Percentiles rank a stretch among this genome's conserved stretches.
These are phyloP conservation scores for Bombus huntii DNA, from an alignment of 1,140 invertebrate species.

Conservation along the genomic window DNA sequence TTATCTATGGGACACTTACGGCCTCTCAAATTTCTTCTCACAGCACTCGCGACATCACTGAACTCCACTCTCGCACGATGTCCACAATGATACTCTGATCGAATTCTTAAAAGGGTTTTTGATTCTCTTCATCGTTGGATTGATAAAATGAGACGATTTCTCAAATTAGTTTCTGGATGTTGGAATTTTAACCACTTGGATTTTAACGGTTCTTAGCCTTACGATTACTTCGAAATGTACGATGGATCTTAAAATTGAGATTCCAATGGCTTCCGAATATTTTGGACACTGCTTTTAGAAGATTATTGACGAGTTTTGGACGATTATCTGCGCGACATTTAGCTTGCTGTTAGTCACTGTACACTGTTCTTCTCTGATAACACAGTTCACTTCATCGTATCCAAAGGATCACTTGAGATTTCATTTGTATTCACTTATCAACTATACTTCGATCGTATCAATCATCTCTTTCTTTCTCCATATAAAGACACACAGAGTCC, in stretches of 20 bases:
- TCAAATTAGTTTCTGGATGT: neutral
- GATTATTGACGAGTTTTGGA: no score
- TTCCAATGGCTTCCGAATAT: neutral
- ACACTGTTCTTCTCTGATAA: neutral
- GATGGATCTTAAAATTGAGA: neutral
- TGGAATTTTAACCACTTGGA: neutral
- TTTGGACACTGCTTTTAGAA: no score
- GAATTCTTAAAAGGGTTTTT: neutral
- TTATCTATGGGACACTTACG: conserved; percentile 9
- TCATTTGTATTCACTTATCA: neutral
- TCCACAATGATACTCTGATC: neutral
- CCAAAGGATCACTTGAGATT: neutral
- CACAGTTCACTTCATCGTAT: conserved; percentile 40
- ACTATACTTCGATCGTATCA: neutral
- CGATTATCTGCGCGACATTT: no score
- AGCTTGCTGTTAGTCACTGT: neutral
- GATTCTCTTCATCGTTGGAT: neutral
- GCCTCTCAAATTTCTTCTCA: neutral
- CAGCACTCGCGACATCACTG: conserved; percentile 56
- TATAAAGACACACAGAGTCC: neutral
- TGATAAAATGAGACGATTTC: neutral
- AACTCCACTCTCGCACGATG: conserved; percentile 19
- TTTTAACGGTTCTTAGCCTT: no score
- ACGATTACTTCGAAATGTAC: no score
- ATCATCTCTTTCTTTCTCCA: neutral